Conservation (phyloP, 1,140 invertebrate species). For the Cotesia typhae region DNA sequence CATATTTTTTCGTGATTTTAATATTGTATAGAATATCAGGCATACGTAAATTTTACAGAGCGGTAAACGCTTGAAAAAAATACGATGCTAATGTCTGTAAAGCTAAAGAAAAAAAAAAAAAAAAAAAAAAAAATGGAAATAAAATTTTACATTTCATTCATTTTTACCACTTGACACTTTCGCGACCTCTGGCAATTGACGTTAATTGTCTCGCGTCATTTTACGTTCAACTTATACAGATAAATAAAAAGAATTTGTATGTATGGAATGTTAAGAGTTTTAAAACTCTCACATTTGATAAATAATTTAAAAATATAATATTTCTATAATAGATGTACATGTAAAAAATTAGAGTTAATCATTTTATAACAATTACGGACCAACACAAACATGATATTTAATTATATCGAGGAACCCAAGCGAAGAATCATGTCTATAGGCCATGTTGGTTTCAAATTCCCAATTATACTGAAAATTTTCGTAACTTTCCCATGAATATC, state of each 20-base stretch:
- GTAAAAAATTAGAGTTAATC: neutral
- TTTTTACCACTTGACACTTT: constrained; percentile 18
- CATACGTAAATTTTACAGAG: neutral
- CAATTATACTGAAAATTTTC: constrained; percentile 34
- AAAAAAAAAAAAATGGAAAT: neutral
- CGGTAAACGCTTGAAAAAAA: neutral
- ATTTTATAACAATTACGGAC: neutral
- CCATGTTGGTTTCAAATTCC: constrained; percentile 25
- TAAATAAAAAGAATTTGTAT: too few species aligned
- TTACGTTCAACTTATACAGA: neutral
- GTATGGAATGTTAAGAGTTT: too few species aligned
- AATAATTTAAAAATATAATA: too few species aligned
- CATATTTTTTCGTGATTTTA: too few species aligned
- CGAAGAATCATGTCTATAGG: neutral
- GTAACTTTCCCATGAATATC: neutral
- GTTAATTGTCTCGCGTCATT: constrained; percentile 33
- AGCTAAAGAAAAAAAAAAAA: neutral
- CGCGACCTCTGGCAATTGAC: constrained; percentile 35
- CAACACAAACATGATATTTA: constrained; percentile 18
- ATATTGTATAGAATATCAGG: too few species aligned
- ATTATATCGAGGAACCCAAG: neutral
- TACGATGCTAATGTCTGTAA: constrained; percentile 1
- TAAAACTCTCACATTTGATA: too few species aligned
- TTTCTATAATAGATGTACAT: neutral
- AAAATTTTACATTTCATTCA: constrained; percentile 13